Conservation (phyloP, 1,140 invertebrate species). For the Cephus cinctus region DNA sequence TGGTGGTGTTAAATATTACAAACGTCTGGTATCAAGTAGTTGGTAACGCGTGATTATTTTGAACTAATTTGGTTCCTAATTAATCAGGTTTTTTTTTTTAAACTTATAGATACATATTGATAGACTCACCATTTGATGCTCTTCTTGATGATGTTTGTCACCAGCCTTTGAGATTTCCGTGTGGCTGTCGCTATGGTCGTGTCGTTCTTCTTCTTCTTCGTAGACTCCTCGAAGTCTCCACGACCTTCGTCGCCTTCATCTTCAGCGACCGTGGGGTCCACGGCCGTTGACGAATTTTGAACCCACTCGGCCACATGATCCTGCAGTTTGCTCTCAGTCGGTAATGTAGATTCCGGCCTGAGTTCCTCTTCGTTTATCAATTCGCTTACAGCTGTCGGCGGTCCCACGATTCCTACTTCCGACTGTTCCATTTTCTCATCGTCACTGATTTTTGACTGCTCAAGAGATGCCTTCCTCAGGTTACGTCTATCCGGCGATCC, state of each 20-base stretch:
- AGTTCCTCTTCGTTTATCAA: slow-evolving; percentile 39
- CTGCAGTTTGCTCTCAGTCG: slow-evolving; percentile 29
- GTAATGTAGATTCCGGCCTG: slow-evolving; percentile 33
- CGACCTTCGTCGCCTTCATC: slow-evolving; percentile 8
- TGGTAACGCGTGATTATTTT: no score
- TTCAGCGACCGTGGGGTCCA: slow-evolving; percentile 13
- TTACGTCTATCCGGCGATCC: no score
- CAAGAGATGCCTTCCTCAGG: no score
- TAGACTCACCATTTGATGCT: slow-evolving; percentile 50
- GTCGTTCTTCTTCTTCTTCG: slow-evolving; percentile 14
- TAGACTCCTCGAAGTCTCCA: slow-evolving; percentile 11
- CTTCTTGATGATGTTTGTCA: slow-evolving; percentile 47
- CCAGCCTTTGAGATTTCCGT: slow-evolving; percentile 34
- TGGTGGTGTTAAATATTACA: no score
- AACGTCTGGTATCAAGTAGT: no score
- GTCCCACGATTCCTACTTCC: slow-evolving; percentile 36
- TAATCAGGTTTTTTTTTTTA: no score
- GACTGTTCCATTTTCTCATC: neutral
- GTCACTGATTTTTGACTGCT: no score
- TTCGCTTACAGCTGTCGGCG: slow-evolving; percentile 34
- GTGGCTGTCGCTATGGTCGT: neutral
- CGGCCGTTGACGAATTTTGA: slow-evolving; percentile 30
- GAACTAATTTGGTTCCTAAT: no score
- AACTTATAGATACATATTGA: no score
- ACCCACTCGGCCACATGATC: slow-evolving; percentile 45